A percentile compares a stretch with the other conserved stretches of the same genome.
These are phyloP conservation scores for Drosophila kanapiae DNA, from an alignment of 1,140 invertebrate species.

Conservation along the genomic window DNA sequence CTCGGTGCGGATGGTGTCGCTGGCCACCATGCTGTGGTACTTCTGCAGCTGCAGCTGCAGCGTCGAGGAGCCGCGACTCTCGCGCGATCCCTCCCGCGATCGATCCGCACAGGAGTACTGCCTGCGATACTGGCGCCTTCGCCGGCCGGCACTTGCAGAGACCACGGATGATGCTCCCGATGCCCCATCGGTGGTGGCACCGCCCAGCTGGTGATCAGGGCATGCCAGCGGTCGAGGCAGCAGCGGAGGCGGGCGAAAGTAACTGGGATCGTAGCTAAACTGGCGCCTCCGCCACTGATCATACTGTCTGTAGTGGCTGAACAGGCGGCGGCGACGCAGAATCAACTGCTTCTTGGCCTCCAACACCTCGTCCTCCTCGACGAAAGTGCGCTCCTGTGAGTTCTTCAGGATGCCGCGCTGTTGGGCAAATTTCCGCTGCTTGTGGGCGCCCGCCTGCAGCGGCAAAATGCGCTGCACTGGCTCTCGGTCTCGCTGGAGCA, in stretches of 20 bases:
- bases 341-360: slow-evolving; percentile 84
- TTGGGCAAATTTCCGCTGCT: slow-evolving; percentile 72
- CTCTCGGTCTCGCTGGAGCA: slow-evolving; percentile 30
- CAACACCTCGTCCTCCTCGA: slow-evolving; percentile 77
- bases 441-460: slow-evolving; percentile 44
- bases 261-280: slow-evolving; percentile 84
- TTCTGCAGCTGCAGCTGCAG: slow-evolving; percentile 58
- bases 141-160: slow-evolving; percentile 62
- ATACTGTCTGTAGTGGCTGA: slow-evolving; percentile 83
- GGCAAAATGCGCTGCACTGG: slow-evolving; percentile 58
- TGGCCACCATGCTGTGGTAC: slow-evolving; percentile 76
- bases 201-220: slow-evolving; percentile 64
- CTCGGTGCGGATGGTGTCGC: slow-evolving; percentile 79
- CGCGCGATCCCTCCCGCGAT: slow-evolving; percentile 79
- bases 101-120: slow-evolving; percentile 82
- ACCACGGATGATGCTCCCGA: slow-evolving; percentile 18
- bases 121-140: slow-evolving; percentile 77
- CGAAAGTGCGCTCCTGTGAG: slow-evolving; percentile 74
- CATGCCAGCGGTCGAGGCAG: slow-evolving; percentile 73
- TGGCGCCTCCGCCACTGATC: slow-evolving; percentile 83
- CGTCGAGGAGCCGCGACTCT: slow-evolving; percentile 77
- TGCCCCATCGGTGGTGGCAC: slow-evolving; percentile 51
- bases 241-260: slow-evolving; percentile 80
- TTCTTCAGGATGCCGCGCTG: slow-evolving; percentile 82
- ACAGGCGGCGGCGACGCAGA: slow-evolving; percentile 75